phyloP scores from a whole-genome alignment of 2,797 vertebrate species.

The Rhincodon typus region DNA sequence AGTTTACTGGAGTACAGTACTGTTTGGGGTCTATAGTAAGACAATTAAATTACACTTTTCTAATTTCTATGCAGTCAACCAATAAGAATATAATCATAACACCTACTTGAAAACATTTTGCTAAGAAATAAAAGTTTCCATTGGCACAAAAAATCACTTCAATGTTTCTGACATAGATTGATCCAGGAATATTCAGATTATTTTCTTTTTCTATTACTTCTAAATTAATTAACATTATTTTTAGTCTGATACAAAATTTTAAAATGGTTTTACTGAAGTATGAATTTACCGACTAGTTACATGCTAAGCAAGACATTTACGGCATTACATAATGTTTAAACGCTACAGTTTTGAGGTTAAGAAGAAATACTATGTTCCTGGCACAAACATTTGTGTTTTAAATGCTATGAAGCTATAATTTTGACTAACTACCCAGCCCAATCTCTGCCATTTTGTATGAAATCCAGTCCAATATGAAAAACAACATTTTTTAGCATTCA shows the following conservation, averaged over 20 bases:
- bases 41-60: neutral
- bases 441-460: neutral
- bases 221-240: neutral
- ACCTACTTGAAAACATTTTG: neutral
- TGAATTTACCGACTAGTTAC: neutral
- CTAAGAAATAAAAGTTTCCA: neutral
- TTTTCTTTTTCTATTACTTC: neutral
- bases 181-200: neutral
- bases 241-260: neutral
- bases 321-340: neutral
- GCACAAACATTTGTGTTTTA: neutral
- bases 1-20: neutral
- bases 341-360: neutral
- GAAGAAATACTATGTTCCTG: neutral
- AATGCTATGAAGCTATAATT: neutral
- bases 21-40: neutral
- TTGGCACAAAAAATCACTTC: neutral
- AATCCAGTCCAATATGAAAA: neutral
- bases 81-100: neutral
- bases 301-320: neutral
- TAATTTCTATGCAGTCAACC: neutral
- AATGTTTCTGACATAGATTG: neutral
- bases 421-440: neutral
- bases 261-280: neutral
- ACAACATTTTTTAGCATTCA: neutral